Evolutionary conservation across 2,888 invertebrate species (phyloP).

Genomic region (Phytoseiulus persimilis): DNA sequence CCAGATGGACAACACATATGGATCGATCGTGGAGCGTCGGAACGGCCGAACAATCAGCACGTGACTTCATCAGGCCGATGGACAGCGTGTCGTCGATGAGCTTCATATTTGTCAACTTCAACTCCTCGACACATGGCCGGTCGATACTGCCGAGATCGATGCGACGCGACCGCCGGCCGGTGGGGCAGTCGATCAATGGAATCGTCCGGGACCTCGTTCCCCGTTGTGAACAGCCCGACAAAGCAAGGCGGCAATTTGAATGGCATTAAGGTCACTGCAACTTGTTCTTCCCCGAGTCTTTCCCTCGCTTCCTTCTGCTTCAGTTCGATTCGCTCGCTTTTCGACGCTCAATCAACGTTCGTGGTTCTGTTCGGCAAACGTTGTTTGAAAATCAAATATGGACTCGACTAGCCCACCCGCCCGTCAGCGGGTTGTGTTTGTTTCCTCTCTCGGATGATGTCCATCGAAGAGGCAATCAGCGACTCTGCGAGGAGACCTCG

Average conservation of each 20-base stretch:
- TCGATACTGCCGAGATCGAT: background rate
- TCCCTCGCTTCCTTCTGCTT: background rate
- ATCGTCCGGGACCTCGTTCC: background rate
- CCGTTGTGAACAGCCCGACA: background rate
- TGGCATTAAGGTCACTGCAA: background rate
- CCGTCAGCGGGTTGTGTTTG: background rate
- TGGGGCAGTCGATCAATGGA: background rate
- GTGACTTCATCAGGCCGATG: background rate
- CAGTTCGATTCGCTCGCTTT: background rate
- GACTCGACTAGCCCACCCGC: background rate
- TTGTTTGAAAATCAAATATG: conserved; percentile 5
- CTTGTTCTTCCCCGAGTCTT: background rate
- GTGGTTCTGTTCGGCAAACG: background rate
- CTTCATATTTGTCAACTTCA: background rate
- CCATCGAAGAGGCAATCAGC: conserved; percentile 5
- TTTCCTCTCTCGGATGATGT: background rate
- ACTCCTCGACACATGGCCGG: background rate
- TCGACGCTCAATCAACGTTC: background rate
- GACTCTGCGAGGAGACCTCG: background rate
- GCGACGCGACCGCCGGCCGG: background rate
- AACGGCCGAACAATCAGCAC: background rate
- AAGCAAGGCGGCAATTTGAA: conserved; percentile 5
- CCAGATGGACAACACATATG: background rate
- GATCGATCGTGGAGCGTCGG: background rate
- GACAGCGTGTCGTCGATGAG: background rate